Conservation (phyloP, 2,113 vertebrate genomes). For the Rhinopomastus cyanomelas region DNA sequence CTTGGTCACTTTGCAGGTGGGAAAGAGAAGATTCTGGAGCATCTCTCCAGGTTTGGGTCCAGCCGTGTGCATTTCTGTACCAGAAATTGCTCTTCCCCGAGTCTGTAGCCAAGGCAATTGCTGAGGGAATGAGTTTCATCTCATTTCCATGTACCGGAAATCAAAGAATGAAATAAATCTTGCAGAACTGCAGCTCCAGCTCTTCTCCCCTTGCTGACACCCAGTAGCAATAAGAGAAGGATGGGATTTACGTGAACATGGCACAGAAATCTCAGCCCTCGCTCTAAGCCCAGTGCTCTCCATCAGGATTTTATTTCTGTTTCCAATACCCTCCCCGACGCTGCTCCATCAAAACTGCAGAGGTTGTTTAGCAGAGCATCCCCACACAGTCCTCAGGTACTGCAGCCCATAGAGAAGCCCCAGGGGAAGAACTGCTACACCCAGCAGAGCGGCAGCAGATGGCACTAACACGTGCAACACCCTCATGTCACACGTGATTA, state of each 20-base stretch:
- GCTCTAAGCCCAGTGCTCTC: no score
- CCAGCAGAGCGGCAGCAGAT: no score
- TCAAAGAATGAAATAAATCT: not conserved
- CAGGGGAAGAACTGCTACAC: no score
- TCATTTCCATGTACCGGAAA: not conserved
- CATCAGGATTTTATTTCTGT: no score
- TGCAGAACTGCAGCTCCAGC: conserved; percentile 28
- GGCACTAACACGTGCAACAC: not conserved
- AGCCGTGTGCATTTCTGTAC: not conserved
- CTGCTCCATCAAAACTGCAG: no score
- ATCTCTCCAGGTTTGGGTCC: not conserved
- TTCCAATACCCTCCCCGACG: no score
- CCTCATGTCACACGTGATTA: not conserved
- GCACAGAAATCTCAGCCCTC: no score
- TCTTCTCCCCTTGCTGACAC: not conserved
- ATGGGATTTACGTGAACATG: no score
- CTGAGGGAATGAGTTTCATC: conserved; percentile 22
- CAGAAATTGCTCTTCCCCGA: not conserved
- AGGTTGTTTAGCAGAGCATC: no score
- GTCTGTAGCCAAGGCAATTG: not conserved
- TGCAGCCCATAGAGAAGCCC: no score
- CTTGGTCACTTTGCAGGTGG: not conserved
- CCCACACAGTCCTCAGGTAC: no score
- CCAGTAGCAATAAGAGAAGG: not conserved
- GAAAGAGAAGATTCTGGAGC: not conserved